phyloP scores from a whole-genome alignment of 2,113 vertebrate species.

The Guaruba guarouba region DNA sequence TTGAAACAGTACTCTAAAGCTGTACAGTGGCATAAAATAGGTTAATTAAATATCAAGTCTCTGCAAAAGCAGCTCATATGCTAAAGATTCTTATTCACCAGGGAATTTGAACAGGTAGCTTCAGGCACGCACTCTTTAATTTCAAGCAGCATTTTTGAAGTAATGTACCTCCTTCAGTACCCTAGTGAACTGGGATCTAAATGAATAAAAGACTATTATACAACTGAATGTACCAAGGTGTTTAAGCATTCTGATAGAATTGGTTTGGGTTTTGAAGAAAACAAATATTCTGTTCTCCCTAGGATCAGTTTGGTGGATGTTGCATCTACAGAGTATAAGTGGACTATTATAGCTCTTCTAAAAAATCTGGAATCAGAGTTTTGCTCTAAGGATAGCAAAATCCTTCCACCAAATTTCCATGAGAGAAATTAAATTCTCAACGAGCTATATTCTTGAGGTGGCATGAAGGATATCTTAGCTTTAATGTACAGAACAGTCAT shows the following conservation, averaged over 20 bases:
- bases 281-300: not conserved
- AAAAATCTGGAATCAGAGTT: not conserved
- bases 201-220: not conserved
- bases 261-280: not conserved
- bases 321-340: not conserved
- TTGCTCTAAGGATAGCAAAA: not conserved
- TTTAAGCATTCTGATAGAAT: not conserved
- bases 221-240: not conserved
- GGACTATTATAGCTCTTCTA: not conserved
- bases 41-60: not conserved
- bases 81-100: not conserved
- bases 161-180: not conserved
- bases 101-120: not conserved
- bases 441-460: not conserved
- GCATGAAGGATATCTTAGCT: not conserved
- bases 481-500: not conserved
- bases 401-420: not conserved
- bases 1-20: not conserved
- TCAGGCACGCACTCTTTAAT: not conserved
- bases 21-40: not conserved
- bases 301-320: not conserved
- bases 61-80: not conserved
- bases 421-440: not conserved
- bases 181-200: not conserved
- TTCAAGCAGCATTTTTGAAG: not conserved